Evolutionary conservation across 2,797 vertebrate genomes (phyloP).

Genomic region (Sebastes baramenuke): DNA sequence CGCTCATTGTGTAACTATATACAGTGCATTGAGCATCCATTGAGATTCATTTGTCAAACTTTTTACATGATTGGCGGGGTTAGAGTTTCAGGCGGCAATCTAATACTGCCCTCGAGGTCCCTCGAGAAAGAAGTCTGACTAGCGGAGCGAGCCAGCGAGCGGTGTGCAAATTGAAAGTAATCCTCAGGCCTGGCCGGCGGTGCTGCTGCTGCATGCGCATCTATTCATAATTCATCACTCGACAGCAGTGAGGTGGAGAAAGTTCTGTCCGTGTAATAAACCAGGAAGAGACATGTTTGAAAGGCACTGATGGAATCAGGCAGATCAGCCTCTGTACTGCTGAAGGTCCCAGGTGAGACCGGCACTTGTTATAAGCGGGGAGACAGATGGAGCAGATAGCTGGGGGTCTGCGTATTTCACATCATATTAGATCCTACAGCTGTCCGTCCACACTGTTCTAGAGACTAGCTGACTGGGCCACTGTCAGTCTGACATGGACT

Average conservation of each 20-base stretch:
- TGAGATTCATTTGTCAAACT: conserved; percentile 57
- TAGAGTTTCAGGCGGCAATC: conserved; percentile 70
- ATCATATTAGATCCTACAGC: conserved; percentile 41
- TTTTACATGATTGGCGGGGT: conserved; percentile 59
- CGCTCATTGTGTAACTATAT: conserved; percentile 17
- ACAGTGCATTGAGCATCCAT: conserved; percentile 9
- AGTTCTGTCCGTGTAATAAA: conserved; percentile 71
- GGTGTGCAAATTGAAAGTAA: conserved; percentile 74
- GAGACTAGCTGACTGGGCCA: conserved; percentile 39
- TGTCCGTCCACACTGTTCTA: conserved; percentile 32
- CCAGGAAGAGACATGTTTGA: conserved; percentile 50
- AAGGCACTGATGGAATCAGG: conserved; percentile 41
- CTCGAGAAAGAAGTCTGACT: conserved; percentile 62
- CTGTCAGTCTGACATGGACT: conserved; percentile 30
- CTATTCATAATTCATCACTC: conserved; percentile 79
- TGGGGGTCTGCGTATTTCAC: conserved; percentile 27
- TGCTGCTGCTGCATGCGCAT: conserved; percentile 60
- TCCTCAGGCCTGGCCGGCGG: conserved; percentile 54
- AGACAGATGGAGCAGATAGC: conserved; percentile 33
- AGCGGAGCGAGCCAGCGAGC: conserved; percentile 38
- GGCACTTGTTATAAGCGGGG: conserved; percentile 36
- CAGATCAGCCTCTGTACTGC: conserved; percentile 23
- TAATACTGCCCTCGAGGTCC: conserved; percentile 61
- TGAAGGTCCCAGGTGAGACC: conserved; percentile 52
- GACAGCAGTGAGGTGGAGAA: conserved; percentile 66